phyloP scores from a whole-genome alignment of 2,797 vertebrate species.

The Hoplostethus atlanticus region DNA sequence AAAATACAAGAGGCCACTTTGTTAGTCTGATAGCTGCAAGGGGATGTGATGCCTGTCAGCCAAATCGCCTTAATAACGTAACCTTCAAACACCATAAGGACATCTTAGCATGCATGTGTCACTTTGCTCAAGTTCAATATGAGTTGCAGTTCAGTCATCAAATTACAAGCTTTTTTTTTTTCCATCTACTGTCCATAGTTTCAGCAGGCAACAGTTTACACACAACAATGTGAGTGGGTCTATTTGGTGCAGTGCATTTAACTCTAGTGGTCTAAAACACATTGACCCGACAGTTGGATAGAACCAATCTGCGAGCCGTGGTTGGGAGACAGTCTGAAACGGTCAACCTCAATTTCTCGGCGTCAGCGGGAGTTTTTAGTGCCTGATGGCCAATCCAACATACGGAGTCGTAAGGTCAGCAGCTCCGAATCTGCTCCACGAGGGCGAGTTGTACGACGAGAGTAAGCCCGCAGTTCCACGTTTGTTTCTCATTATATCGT shows the following conservation, averaged over 20 bases:
- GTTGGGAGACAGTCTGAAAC: conserved; percentile 67
- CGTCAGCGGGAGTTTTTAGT: conserved; percentile 57
- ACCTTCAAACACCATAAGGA: conserved; percentile 67
- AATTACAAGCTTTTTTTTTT: conserved; percentile 39
- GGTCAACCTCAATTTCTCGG: conserved; percentile 70
- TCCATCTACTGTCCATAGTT: conserved; percentile 25
- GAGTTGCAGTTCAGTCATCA: conserved; percentile 46
- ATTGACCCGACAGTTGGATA: conserved; percentile 73
- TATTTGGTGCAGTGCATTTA: conserved; percentile 76
- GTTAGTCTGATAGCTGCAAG: conserved; percentile 73
- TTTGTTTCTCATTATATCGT: neutral
- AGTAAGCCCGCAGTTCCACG: neutral
- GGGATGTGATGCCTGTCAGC: conserved; percentile 73
- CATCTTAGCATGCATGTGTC: conserved; percentile 65
- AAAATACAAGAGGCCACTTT: conserved; percentile 72
- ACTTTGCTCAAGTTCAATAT: conserved; percentile 47
- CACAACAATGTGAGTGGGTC: conserved; percentile 54
- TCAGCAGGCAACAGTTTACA: conserved; percentile 37
- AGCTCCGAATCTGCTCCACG: conserved; percentile 43
- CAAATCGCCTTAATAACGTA: conserved; percentile 51
- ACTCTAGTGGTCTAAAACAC: conserved; percentile 72
- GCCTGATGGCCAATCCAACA: conserved; percentile 63
- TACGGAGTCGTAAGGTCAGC: conserved; percentile 41
- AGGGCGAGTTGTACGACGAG: conserved; percentile 47
- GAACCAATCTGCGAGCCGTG: conserved; percentile 60